Evolutionary conservation across 2,888 invertebrate species (phyloP), one percentile per base, ranked within the genome.

Genomic region (Caenorhabditis sp.): DNA sequence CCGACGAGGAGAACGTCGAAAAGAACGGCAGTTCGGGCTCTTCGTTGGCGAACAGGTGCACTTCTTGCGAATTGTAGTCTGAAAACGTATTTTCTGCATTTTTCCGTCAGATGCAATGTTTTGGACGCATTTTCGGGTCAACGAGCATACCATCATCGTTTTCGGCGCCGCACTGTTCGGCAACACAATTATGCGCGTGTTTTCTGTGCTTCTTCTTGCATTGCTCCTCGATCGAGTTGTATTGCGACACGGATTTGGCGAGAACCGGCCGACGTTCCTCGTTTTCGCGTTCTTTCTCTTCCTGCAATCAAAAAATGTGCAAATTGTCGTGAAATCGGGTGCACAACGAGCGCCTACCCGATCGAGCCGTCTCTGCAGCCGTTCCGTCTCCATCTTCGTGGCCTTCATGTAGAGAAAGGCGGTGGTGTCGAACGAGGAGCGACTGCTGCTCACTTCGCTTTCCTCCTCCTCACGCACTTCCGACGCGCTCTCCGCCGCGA

Each of bases 351-450:
- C 22, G 15, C 48, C 43, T 13, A 76, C 70, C 61, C 56, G 65
- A 15, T 82, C 82, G 17, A 82, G 39, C 35, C 63, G 50, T 11
- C 56, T 74, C 48, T 82, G 80, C n/a, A 80, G 41, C 26, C 78
- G 37, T 8, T 77, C 74, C 26, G 77, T 48, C 41, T 80, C 82
- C 62, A 75, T 74, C 45, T 73, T 70, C 2, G 82, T 75, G 1
- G 78, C 77, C 24, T 77, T 79, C 78, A 82, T 70, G n/a, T 82
- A 79, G 17, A 82, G 50, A 66, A 76, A 73, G 20, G 70, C 78
- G n/a, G 73, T 76, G n/a, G 78, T 76, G 48, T 79, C 78, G 45
- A 77, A 73, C 2, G 78, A 75, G 6, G 78, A 77, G 6, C n/a
- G n/a, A n/a, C n/a, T n/a, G n/a, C n/a, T n/a, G n/a, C n/a, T n/a